Conservation (phyloP, 2,797 vertebrate species). For the Micromesistius poutassou region DNA sequence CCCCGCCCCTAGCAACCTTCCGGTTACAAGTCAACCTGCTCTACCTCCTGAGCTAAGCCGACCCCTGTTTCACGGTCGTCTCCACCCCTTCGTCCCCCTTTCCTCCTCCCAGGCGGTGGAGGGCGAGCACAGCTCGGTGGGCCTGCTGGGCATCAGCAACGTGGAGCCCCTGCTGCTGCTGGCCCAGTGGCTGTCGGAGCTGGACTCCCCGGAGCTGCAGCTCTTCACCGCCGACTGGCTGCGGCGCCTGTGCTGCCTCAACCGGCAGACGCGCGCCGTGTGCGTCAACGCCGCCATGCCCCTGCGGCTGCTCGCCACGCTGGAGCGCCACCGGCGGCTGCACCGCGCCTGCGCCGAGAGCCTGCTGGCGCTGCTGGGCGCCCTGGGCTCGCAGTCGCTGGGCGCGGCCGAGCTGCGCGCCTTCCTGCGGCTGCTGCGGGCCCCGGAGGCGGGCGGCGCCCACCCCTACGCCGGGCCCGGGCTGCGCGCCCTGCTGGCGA, state of each 20-base stretch:
- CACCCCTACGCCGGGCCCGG: slow-evolving; percentile 84
- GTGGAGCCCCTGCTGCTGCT: slow-evolving; percentile 92
- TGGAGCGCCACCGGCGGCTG: slow-evolving; percentile 72
- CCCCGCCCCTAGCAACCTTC: too few relatives aligned
- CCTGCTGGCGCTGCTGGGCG: slow-evolving; percentile 84
- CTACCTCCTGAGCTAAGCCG: too few relatives aligned
- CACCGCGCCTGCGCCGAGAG: slow-evolving; percentile 86
- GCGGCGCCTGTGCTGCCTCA: slow-evolving; percentile 89
- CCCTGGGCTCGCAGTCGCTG: slow-evolving; percentile 90
- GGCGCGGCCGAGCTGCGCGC: slow-evolving; percentile 82
- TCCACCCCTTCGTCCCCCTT: not conserved
- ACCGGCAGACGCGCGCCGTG: slow-evolving; percentile 87
- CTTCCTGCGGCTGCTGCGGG: slow-evolving; percentile 82
- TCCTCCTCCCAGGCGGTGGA: slow-evolving; percentile 84
- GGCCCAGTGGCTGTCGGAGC: slow-evolving; percentile 92
- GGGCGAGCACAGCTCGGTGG: slow-evolving; percentile 92
- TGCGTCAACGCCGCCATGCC: slow-evolving; percentile 94
- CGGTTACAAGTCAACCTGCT: too few relatives aligned
- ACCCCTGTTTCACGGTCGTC: slow-evolving; percentile 32
- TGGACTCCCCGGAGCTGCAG: slow-evolving; percentile 88
- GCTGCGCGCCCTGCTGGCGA: slow-evolving; percentile 81
- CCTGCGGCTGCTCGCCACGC: slow-evolving; percentile 76
- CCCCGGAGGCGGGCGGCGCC: slow-evolving; percentile 66
- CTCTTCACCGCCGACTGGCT: slow-evolving; percentile 91
- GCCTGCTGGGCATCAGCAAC: slow-evolving; percentile 93